Percentiles rank a stretch among this genome's conserved stretches.
These are phyloP conservation scores for Gadopsis bispinosus DNA, from an alignment of 2,797 vertebrate genomes.

Conservation along the genomic window DNA sequence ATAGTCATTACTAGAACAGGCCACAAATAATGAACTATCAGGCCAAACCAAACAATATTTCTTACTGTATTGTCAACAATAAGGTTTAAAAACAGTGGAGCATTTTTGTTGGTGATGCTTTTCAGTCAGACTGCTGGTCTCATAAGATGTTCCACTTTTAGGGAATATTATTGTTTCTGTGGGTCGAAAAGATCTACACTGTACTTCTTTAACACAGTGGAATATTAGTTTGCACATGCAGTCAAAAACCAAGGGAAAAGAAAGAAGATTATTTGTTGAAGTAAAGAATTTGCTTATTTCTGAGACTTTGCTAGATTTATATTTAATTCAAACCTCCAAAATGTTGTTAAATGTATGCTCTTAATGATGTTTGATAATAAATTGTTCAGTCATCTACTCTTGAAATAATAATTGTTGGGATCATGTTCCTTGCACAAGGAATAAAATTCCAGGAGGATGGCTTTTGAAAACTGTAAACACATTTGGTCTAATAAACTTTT, in stretches of 20 bases:
- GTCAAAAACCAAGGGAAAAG: background rate
- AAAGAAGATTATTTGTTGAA: background rate
- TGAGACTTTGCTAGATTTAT: background rate
- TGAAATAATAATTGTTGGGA: background rate
- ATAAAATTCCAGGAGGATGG: background rate
- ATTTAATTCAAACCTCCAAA: background rate
- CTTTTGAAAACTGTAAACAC: slow-evolving; percentile 1
- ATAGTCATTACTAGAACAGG: slow-evolving; percentile 16
- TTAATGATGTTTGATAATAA: background rate
- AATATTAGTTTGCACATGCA: slow-evolving; percentile 2
- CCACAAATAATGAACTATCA: slow-evolving; percentile 17
- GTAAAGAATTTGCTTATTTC: background rate
- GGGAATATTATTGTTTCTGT: background rate
- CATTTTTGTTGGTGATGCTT: background rate
- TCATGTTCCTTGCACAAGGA: background rate
- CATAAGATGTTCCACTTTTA: background rate
- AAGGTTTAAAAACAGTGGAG: background rate
- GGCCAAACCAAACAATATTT: slow-evolving; percentile 1
- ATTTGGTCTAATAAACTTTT: background rate
- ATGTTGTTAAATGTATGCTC: background rate
- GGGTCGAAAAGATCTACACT: background rate
- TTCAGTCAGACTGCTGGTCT: background rate
- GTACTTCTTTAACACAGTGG: background rate
- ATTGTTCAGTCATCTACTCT: background rate
- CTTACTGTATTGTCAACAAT: background rate